Base-by-base conservation (phyloP, 1,140 invertebrate genomes). In the Branchinecta lindahli region DNA sequence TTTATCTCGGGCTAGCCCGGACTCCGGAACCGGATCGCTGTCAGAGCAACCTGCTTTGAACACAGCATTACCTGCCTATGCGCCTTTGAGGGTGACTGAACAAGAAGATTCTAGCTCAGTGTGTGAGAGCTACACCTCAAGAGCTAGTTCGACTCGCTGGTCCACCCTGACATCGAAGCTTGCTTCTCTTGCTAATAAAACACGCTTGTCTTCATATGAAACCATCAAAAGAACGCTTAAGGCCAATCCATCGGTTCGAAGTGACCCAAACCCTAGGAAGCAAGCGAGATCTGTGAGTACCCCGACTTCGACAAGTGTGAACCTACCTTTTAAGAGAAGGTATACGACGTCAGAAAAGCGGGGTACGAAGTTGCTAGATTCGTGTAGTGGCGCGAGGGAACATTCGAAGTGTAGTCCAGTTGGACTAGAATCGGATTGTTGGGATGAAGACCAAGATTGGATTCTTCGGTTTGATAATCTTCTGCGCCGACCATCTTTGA, bases 391-490 rank as follows among this genome's bases (percentile, higher is more conserved):
- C 18, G 18, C 12, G 12, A 20, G 18, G 2, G 52, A 61, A 61
- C 18, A 12, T 12, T 15, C 12, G 52, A 12, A 61, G 12, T 12
- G 18, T 61, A 61, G 12, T 20, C 18, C 52, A 61, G 12, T 61
- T 61, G 52, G 52, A 61, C 52, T 61, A 15, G 52, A 61, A 20
- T 61, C 52, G 12, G 52, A 61, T 61, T 61, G 69, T 44, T 84
- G 82, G 82, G 82, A 82, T 71, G 74, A 76, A 0, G 81, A 81
- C 71, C 78, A 80, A 71, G 79, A 76, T 44, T 84, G 83, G 83
- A 84, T 84, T 66, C 75, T 83, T 8, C 77, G 82, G 46, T 84
- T 81, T 77, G 83, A 83, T 75, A 83, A 83, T 72, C 81, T 84
- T 72, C 79, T 84, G 5, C 81, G 81, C 71, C 80, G 81, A 75